Evolutionary conservation across 2,113 vertebrate species (phyloP).

Genomic region (Dascyllus trimaculatus): DNA sequence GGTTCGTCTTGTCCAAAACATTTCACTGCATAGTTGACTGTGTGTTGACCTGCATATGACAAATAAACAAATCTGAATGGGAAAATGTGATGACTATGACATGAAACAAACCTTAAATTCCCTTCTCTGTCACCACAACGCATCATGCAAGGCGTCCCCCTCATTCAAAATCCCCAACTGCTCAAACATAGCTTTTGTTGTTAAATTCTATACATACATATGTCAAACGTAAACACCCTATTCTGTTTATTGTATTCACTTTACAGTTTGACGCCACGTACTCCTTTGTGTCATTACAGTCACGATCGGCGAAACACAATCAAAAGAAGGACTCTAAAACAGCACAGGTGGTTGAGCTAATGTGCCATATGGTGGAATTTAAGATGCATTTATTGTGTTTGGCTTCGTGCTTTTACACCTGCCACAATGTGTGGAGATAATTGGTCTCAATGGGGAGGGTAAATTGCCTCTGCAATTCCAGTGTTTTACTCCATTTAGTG

Average conservation of each 20-base stretch:
- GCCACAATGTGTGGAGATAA: conserved; percentile 19
- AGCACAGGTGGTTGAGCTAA: conserved; percentile 38
- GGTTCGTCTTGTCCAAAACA: too few relatives aligned
- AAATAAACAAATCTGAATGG: too few relatives aligned
- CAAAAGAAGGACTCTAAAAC: not conserved
- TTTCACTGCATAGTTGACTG: too few relatives aligned
- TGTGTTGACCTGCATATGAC: too few relatives aligned
- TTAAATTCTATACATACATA: conserved; percentile 25
- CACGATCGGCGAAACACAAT: not conserved
- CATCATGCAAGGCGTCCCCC: not conserved
- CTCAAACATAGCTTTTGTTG: conserved; percentile 43
- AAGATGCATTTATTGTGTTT: conserved; percentile 13
- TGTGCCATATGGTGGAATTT: conserved; percentile 49
- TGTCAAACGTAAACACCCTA: conserved; percentile 19
- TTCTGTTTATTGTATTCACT: conserved; percentile 31
- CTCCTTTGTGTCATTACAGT: conserved; percentile 31
- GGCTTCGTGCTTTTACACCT: conserved; percentile 52
- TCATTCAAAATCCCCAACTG: conserved; percentile 37
- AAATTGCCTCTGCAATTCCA: conserved; percentile 16
- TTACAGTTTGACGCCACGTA: not conserved
- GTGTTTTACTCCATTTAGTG: conserved; percentile 3
- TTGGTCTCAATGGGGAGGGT: conserved; percentile 36
- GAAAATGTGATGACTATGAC: too few relatives aligned
- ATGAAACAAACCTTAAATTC: not conserved
- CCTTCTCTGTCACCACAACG: not conserved